Base-by-base conservation (phyloP, 2,888 invertebrate genomes). In the Adela reaumurella region DNA sequence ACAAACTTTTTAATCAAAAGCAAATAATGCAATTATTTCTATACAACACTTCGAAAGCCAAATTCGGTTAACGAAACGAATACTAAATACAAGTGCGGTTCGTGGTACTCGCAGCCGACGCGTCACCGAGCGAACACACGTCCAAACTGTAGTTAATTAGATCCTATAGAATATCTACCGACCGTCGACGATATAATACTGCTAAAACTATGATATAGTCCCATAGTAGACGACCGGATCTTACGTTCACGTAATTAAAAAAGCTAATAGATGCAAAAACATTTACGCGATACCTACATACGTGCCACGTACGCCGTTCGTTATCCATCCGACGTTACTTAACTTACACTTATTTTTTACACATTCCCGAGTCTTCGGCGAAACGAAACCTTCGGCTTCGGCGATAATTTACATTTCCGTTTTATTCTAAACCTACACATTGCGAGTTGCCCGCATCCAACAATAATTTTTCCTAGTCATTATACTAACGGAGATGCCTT, bases 131-230 rank as follows among this genome's bases (percentile, higher is more conserved):
- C 35, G 11, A 14, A 35, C 35, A 14, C 3, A 35, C 8, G 11
- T 35, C 8, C 8, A 35, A 8, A 8, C 14, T 3, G 14, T 35
- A 11, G 56, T 55, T 57, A 57, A 56, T 60, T 59, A 57, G 60
- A 60, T 57, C 53, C 60, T 65, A 63, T 57, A 58, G 51, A 52
- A 51, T 57, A 57, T 59, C 50, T 52, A 51, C 41, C 17, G 41
- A 51, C 48, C 50, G 50, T 50, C 49, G 62, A 65, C 59, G 61
- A 59, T 65, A 66, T 76, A 76, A 74, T 76, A 76, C 76, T 76
- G 76, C 69, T 74, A 67, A 66, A 59, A 58, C 65, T 70, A 71
- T 58, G 51, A 62, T 62, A 62, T 61, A 61, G 59, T 47, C 49
- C 54, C 42, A 46, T 43, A 17, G 18, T 35, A 19, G 43, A 17